Percentiles rank a stretch among this genome's conserved stretches.
Conservation (phyloP, 2,113 vertebrate genomes). For the Uria aalge region DNA sequence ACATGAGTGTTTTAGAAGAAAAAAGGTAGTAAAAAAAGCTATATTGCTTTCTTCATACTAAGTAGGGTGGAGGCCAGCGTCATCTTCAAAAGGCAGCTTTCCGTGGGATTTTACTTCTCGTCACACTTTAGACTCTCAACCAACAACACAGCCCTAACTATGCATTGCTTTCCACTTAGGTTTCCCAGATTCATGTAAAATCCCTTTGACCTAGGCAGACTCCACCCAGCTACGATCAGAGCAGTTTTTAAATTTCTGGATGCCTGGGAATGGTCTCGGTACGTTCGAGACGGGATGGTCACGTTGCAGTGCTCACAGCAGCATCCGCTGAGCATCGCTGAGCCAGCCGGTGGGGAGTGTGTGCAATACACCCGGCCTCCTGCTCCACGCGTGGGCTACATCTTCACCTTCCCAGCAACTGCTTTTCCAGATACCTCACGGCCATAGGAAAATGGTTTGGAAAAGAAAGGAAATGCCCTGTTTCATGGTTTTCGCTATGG, state of each 20-base stretch:
- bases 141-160: background rate
- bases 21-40: background rate
- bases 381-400: background rate
- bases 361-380: background rate
- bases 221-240: background rate
- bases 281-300: background rate
- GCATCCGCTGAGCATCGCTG: background rate
- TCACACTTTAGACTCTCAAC: background rate
- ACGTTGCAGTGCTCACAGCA: background rate
- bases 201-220: background rate
- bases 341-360: background rate
- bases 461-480: background rate
- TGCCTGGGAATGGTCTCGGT: background rate
- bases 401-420: background rate
- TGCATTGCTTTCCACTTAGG: background rate
- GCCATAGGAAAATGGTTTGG: background rate
- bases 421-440: background rate
- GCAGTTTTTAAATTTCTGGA: background rate
- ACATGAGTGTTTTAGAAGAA: background rate
- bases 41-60: background rate
- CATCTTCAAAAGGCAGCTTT: background rate
- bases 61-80: background rate
- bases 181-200: background rate
- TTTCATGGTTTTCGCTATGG: background rate
- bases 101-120: background rate